Percentiles rank a stretch among this genome's conserved stretches.
Conservation (phyloP, 2,113 vertebrate species). For the Varanus komodoensis region DNA sequence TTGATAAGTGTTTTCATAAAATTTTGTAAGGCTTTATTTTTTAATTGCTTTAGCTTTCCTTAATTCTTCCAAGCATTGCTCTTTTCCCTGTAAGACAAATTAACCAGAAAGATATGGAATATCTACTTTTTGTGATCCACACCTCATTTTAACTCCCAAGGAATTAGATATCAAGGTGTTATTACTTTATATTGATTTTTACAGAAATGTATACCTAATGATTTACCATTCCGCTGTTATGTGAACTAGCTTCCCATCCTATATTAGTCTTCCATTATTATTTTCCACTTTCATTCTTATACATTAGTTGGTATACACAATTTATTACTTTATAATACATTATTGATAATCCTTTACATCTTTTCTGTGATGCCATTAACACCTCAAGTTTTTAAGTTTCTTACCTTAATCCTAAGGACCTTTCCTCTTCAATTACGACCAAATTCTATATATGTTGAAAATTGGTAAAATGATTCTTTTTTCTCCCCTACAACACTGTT, state of each 20-base stretch:
- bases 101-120: background rate
- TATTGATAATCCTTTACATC: background rate
- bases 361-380: background rate
- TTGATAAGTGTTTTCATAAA: background rate
- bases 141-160: background rate
- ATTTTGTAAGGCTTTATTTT: background rate
- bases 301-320: background rate
- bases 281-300: background rate
- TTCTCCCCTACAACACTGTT: background rate
- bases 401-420: background rate
- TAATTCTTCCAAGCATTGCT: background rate
- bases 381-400: background rate
- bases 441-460: background rate
- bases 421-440: background rate
- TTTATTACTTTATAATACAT: slow-evolving; percentile 8
- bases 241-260: background rate
- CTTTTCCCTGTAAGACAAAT: background rate
- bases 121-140: background rate
- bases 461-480: background rate
- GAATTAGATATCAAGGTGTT: slow-evolving; percentile 6
- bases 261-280: background rate
- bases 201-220: background rate
- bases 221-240: background rate
- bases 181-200: slow-evolving; percentile 14
- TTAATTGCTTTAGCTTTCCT: background rate